These are phyloP conservation scores for Syrista parreyssii DNA, from an alignment of 2,888 invertebrate species.

Conservation along the genomic window DNA sequence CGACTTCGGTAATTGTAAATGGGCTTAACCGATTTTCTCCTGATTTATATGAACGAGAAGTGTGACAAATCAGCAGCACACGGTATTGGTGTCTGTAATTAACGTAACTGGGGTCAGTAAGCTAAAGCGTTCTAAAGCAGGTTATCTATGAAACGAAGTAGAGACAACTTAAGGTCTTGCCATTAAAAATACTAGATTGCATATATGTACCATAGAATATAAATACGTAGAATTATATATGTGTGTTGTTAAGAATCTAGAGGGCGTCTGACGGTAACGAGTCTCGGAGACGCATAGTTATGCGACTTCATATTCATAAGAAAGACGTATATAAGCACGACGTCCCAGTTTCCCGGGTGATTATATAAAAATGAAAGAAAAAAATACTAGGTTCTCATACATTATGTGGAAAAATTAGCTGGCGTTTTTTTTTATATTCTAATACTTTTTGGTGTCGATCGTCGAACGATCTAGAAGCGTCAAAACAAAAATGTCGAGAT, in stretches of 20 bases:
- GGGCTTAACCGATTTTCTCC: neutral
- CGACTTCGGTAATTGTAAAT: neutral
- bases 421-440: neutral
- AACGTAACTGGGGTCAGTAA: neutral
- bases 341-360: neutral
- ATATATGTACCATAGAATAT: neutral
- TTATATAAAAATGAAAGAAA: neutral
- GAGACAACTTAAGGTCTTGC: neutral
- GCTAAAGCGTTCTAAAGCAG: neutral
- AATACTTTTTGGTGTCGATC: neutral
- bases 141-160: neutral
- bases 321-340: neutral
- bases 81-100: neutral
- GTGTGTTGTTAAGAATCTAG: neutral
- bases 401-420: neutral
- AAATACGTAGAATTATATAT: neutral
- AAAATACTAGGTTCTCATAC: neutral
- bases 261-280: neutral
- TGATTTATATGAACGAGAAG: neutral
- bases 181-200: neutral
- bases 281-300: neutral
- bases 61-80: neutral
- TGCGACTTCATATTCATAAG: neutral
- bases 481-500: neutral
- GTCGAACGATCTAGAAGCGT: neutral